Percentiles rank a stretch among this genome's conserved stretches.
Conservation (phyloP, 2,888 invertebrate species). For the Smittia aterrima region DNA sequence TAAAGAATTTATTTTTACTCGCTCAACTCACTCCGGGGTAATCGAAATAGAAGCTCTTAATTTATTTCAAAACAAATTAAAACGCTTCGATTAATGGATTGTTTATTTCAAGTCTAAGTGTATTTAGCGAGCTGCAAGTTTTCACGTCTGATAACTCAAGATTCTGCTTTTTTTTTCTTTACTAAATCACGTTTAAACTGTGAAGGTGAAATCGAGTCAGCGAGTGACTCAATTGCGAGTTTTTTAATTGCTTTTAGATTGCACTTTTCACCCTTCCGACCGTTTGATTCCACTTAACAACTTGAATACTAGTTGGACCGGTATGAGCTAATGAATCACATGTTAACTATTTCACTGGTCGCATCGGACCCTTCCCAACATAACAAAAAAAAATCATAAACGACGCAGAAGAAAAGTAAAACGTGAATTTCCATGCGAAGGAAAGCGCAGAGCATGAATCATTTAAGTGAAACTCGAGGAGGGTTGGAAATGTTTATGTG, state of each 20-base stretch:
- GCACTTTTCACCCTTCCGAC: too few relatives aligned
- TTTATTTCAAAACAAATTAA: slow-evolving; percentile 28
- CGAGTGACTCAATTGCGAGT: too few relatives aligned
- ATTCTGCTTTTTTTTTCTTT: too few relatives aligned
- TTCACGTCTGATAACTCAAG: too few relatives aligned
- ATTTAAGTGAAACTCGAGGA: neutral
- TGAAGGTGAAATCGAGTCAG: too few relatives aligned
- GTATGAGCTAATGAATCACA: too few relatives aligned
- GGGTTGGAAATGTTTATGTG: slow-evolving; percentile 2
- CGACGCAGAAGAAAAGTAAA: neutral
- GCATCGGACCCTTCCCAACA: neutral
- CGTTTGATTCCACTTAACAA: too few relatives aligned
- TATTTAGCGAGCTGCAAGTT: neutral
- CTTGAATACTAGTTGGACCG: too few relatives aligned
- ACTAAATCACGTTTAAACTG: too few relatives aligned
- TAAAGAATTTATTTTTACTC: slow-evolving; percentile 13
- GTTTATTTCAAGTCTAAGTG: slow-evolving; percentile 23
- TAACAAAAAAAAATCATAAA: neutral
- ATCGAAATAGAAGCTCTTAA: neutral
- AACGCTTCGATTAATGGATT: slow-evolving; percentile 25
- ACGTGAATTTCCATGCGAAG: neutral
- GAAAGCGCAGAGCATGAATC: neutral
- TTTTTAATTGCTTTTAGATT: too few relatives aligned
- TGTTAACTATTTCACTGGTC: too few relatives aligned
- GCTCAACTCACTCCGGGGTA: neutral